Evolutionary conservation across 2,113 vertebrate genomes (phyloP), one percentile per base, ranked within the genome.

Genomic region (Emydura subglobosa): DNA sequence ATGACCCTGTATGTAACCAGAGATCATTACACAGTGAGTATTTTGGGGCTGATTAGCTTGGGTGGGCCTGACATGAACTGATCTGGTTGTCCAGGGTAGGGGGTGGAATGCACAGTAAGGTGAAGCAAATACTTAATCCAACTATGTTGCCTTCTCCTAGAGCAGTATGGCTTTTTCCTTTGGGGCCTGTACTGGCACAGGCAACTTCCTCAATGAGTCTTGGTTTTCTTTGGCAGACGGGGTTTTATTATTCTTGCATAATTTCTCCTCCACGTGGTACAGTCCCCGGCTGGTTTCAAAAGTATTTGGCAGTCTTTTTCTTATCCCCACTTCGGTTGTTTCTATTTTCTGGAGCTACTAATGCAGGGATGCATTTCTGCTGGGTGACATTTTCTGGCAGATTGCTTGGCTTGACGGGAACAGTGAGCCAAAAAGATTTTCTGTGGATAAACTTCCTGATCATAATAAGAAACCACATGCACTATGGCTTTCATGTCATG

Each of bases 181-280:
- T 92, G 92, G 97, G 97, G 96, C 96, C 94, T 96, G 92, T 53
- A 93, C 94, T 98, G 97, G 97, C 97, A 97, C 95, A 97, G 65
- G 83, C 93, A 96, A 86, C 94, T 98, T 98, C 98, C 97, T 98
- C 92, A 89, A 68, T 2, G 79, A 91, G 95, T 25, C 89, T 91
- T 95, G 93, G 95, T 83, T 98, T 96, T 97, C 96, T 98, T 86
- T 98, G 97, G 97, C 98, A 96, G 93, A 95, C 50, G 50, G 39
- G 94, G 68, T 85, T 95, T 98, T 96, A 87, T 93, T 98, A 95
- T 96, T 93, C 88, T 97, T 97, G 87, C 6, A 5, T 85, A 96
- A 98, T 95, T 97, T 90, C 72, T 94, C 86, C 90, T 86, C 54
- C 50, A 0, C 88, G 2, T 57, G 96, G 88, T 98, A 97, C 96